Base-by-base conservation (phyloP, 2,888 invertebrate species). In the Cephus pygmeus region DNA sequence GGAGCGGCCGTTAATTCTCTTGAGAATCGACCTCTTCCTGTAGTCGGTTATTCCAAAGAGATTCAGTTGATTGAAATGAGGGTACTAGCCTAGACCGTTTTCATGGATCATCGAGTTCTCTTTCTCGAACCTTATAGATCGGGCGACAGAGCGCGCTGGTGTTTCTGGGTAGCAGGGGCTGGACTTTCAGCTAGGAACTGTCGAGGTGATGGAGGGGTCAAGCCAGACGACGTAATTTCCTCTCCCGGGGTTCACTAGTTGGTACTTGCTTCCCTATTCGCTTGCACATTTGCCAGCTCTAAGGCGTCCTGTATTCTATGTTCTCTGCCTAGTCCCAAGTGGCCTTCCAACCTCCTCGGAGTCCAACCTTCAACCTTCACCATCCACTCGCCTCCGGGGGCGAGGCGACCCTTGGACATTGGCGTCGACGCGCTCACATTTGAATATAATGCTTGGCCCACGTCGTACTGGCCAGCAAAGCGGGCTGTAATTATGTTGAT, bases 401-500 rank as follows among this genome's bases (percentile, higher is more conserved):
- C 78, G 76, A 75, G 79, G 76, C 81, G 82, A 82, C 81, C 80
- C 82, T 81, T 82, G 80, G 79, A 79, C 80, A 74, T 77, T 84
- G 83, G 83, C 84, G 84, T 84, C 85, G 83, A 84, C 79, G 80
- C 79, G 81, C 82, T 80, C 86, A 83, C 87, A 91, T 90, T 90
- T 90, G 91, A 91, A 91, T 91, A 90, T 91, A 90, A 90, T 91
- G 87, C 82, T 88, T 85, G 85, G 87, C 86, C 85, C 82, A 80
- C 80, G 82, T 83, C 81, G 75, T 69, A 73, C 68, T 84, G 82
- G 84, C 83, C 84, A 87, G 87, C 87, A 87, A 87, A 88, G 87
- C 88, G 88, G 88, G 88, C 90, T 90, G 90, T 90, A 91, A 91
- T 91, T 91, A 90, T 91, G 90, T 89, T 90, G 90, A 91, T 91